A percentile compares a stretch with the other conserved stretches of the same genome.
These are phyloP conservation scores for Phylloscopus whistleri DNA, from an alignment of 2,113 vertebrate genomes.

Conservation along the genomic window DNA sequence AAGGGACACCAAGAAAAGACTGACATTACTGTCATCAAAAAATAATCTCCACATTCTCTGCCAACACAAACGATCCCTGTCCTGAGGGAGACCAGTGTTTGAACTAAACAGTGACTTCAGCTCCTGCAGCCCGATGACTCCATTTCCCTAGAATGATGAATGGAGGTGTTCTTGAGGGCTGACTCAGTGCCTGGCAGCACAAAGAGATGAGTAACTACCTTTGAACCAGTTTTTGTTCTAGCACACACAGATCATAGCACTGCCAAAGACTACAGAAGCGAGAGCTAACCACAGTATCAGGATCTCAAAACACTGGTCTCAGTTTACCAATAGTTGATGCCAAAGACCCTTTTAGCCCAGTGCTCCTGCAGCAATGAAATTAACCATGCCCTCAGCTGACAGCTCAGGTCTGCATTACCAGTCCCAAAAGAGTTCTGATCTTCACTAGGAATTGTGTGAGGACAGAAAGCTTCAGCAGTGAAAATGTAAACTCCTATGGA, in stretches of 20 bases:
- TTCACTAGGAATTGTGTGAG: neutral
- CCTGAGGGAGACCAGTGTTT: neutral
- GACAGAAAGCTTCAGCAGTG: neutral
- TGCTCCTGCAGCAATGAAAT: neutral
- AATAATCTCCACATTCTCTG: neutral
- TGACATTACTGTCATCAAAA: neutral
- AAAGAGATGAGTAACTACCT: conserved; percentile 43
- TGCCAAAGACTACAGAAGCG: conserved; percentile 9
- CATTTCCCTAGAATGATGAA: conserved; percentile 31
- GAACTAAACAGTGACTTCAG: conserved; percentile 26
- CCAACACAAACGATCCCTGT: neutral
- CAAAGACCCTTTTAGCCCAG: neutral
- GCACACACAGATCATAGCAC: neutral
- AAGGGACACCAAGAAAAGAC: neutral
- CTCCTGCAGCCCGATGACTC: neutral
- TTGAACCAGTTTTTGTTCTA: conserved; percentile 47
- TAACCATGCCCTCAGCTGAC: neutral
- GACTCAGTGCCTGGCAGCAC: conserved; percentile 56
- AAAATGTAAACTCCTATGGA: neutral
- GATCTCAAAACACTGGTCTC: neutral
- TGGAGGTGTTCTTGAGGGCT: conserved; percentile 28
- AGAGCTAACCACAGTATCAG: conserved; percentile 5
- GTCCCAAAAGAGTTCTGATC: neutral
- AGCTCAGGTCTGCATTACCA: neutral
- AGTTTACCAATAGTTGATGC: neutral